phyloP scores from a whole-genome alignment of 2,888 invertebrate genomes.

The Aromia moschata region DNA sequence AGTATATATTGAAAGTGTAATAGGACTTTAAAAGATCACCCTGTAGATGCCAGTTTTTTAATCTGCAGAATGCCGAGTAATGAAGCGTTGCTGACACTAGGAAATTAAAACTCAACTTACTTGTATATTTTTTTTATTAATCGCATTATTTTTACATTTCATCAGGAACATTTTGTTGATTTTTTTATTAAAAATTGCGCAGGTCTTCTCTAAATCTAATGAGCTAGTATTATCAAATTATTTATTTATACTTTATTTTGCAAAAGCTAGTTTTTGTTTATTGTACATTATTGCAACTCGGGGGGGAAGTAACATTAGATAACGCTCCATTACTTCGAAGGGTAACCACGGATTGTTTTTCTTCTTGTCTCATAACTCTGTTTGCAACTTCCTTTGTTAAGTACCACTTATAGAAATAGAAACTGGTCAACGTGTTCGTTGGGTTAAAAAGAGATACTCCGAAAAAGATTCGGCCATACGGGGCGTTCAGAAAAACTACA shows the following conservation, averaged over 20 bases:
- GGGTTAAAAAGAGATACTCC: constrained; percentile 1
- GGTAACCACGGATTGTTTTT: constrained; percentile 4
- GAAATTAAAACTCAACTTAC: constrained; percentile 14
- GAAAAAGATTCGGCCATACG: constrained; percentile 9
- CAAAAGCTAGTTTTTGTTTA: constrained; percentile 49
- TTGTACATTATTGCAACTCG: constrained; percentile 44
- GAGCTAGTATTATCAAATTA: constrained; percentile 49
- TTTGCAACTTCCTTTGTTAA: constrained; percentile 8
- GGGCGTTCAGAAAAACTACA: background rate
- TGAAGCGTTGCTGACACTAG: no score
- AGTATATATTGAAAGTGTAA: no score
- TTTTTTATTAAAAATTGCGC: constrained; percentile 51
- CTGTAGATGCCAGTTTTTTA: no score
- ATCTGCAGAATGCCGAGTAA: no score
- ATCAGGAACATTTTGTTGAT: constrained; percentile 51
- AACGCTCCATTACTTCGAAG: constrained; percentile 6
- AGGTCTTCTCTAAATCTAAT: constrained; percentile 45
- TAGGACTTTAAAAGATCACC: no score
- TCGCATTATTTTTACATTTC: constrained; percentile 44
- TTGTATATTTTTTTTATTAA: constrained; percentile 47
- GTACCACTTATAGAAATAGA: constrained; percentile 23
- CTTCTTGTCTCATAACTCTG: constrained; percentile 14
- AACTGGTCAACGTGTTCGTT: constrained; percentile 5
- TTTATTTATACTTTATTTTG: constrained; percentile 39
- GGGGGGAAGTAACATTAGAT: constrained; percentile 12